Base-by-base conservation (phyloP, 2,888 invertebrate species). In the Nemurella pictetii region DNA sequence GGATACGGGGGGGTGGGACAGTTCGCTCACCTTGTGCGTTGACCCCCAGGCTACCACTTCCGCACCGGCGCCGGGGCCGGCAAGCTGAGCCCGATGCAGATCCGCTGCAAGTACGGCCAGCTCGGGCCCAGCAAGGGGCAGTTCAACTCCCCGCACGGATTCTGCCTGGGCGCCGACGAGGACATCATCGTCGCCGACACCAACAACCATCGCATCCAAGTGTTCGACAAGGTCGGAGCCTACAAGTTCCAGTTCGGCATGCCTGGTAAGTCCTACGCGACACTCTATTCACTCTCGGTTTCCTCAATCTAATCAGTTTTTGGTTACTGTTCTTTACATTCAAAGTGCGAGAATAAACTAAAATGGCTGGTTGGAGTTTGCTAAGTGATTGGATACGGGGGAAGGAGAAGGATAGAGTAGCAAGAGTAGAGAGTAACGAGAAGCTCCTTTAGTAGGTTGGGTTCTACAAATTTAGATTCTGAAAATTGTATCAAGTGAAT, bases 141-240 rank as follows among this genome's bases (percentile, higher is more conserved):
- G 91, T 98, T 99, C 89, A 98, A 98, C 91, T 98, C 98, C 0
- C 98, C 98, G 0, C 98, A 99, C 90, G 98, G 98, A 80, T 99
- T 99, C 90, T 99, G 98, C 89, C 93, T 99, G 87, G 98, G 98
- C 55, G 93, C 95, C 84, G 98, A 98, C 89, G 98, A 98, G 90
- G 98, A 98, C 89, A 98, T 99, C 87, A 96, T 98, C 88, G 98
- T 97, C 7, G 96, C 96, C 0, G 99, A 99, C 89, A 99, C 99
- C 36, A 99, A 99, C 91, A 99, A 99, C 90, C 99, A 99, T 92
- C 95, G 98, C 87, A 97, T 99, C 89, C 96, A 97, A 91, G 95
- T 98, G 87, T 99, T 98, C 90, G 97, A 98, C 89, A 98, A 98
- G 90, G 95, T 95, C 88, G 98, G 98, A 77, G 95, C 95, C 84